Conservation (phyloP, 2,888 invertebrate genomes). For the Melieria crassipennis region DNA sequence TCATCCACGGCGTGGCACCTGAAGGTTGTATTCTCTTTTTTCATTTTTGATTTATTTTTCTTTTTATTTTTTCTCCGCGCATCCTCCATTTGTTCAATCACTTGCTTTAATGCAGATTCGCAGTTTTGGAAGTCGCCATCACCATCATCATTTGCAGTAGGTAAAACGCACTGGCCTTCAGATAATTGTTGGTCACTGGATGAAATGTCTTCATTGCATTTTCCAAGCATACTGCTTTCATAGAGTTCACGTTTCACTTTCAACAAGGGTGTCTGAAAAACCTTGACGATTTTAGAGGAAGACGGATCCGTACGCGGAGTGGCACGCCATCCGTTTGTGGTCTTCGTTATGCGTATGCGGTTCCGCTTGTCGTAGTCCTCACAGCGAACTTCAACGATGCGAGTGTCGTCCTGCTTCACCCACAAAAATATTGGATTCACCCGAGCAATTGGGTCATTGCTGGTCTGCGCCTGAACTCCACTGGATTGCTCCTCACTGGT, state of each 20-base stretch:
- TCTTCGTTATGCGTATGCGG: conserved; percentile 84
- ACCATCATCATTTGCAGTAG: not conserved
- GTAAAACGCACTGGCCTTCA: not conserved
- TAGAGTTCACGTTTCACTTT: conserved; percentile 60
- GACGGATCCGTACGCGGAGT: conserved; percentile 78
- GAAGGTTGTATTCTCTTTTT: conserved; percentile 8
- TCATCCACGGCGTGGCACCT: not conserved
- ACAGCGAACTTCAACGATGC: conserved; percentile 84
- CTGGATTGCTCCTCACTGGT: conserved; percentile 5
- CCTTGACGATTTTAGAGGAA: conserved; percentile 59
- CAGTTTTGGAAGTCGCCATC: conserved; percentile 4
- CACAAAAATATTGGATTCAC: conserved; percentile 86
- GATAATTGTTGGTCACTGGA: conserved; percentile 2
- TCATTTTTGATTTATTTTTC: conserved; percentile 26
- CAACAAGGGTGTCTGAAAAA: conserved; percentile 62
- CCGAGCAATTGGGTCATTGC: conserved; percentile 36
- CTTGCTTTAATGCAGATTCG: not conserved
- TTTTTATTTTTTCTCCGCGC: conserved; percentile 17
- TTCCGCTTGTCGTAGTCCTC: conserved; percentile 89
- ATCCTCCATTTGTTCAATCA: too few species aligned
- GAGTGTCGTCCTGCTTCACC: conserved; percentile 82
- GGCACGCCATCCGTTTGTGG: conserved; percentile 83
- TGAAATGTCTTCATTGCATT: conserved; percentile 14
- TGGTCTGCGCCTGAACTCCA: not conserved
- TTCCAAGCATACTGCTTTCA: conserved; percentile 22